Evolutionary conservation across 1,140 invertebrate species (phyloP), one percentile per base, ranked within the genome.

Genomic region (Spodoptera litura): DNA sequence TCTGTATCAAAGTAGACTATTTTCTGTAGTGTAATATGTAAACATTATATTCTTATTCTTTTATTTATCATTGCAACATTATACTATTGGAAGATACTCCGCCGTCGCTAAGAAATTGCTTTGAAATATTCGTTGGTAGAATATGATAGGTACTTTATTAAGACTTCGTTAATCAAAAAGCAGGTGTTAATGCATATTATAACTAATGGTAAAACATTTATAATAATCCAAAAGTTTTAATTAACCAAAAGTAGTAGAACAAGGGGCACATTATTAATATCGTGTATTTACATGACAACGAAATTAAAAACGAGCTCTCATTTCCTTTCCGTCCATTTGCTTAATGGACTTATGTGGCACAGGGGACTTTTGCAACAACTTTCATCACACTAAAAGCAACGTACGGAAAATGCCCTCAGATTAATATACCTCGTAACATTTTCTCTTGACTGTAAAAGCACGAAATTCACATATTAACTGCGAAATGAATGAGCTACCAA

Each of bases 361-460:
- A 70, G 82, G 91, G 91, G 92, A 93, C 87, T 89, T 86, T 81
- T 84, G 86, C 82, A 88, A 75, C 81, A 88, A 92, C 91, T 93
- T 93, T 93, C 92, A 93, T 93, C 90, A 93, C 82, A 91, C 91
- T 93, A 93, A 93, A 93, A 93, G 89, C 90, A 89, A 87, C 88
- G 88, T 89, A 91, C 89, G 84, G 86, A 89, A 89, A 91, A 92
- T 91, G 81, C 89, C 89, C 85, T 86, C 82, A 89, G 89, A 92
- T 92, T 93, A 92, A 90, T 93, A 90, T 85, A 88, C 78, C 58
- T 80, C 78, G 76, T 80, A 80, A 80, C 55, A 80, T 62, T 77
- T 77, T 77, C 73, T 76, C 78, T 55, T 76, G 20, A 55, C 58
- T 72, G 78, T 80, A 52, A 76, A 75, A 55, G 53, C 56, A 70